Evolutionary conservation across 2,797 vertebrate genomes (phyloP), one percentile per base, ranked within the genome.

Genomic region (Micrastur ruficollis): DNA sequence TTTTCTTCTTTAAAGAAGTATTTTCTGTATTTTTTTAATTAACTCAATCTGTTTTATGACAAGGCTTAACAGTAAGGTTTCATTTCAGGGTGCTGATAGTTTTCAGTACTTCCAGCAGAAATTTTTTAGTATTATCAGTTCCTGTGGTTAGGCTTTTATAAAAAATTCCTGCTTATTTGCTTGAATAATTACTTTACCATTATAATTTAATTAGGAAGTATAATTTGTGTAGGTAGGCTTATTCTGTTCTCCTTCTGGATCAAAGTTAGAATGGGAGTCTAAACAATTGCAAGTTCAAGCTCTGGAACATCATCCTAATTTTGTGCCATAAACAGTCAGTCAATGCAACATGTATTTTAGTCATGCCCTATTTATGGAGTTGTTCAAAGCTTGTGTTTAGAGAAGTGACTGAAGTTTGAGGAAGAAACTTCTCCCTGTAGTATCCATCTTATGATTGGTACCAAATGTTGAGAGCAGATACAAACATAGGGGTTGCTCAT

Each of bases 201-300:
- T 91, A 71, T 88, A 96, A 97, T 49, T 81, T 71, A 97, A 88
- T 96, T 52, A 63, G 66, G 76, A 97, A 94, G 67, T 93, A 44
- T 55, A 62, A 75, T 92, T 84, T 95, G 46, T 95, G 52, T 71
- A 46, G 42, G 62, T 96, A 90, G 91, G 73, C 56, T 89, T 81
- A 67, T 36, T 65, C 36, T 81, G 27, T 97, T 96, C 31, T 93
- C 18, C 12, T 87, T 91, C 89, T 70, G 89, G 63, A 72, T 82
- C 29, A 52, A 49, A 86, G 53, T 80, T 91, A 82, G 67, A 86
- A 90, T 5, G 14, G 63, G 46, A 95, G 81, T 94, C 93, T 90
- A 88, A 95, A 85, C 50, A 91, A 72, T 58, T 93, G 47, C 31
- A 91, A 83, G 71, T 91, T 78, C 31, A 38, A 47, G 31, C 73